Percentiles rank a stretch among this genome's conserved stretches.
These are phyloP conservation scores for Peromyscus eremicus DNA, from an alignment of 2,797 vertebrate genomes.

Conservation along the genomic window DNA sequence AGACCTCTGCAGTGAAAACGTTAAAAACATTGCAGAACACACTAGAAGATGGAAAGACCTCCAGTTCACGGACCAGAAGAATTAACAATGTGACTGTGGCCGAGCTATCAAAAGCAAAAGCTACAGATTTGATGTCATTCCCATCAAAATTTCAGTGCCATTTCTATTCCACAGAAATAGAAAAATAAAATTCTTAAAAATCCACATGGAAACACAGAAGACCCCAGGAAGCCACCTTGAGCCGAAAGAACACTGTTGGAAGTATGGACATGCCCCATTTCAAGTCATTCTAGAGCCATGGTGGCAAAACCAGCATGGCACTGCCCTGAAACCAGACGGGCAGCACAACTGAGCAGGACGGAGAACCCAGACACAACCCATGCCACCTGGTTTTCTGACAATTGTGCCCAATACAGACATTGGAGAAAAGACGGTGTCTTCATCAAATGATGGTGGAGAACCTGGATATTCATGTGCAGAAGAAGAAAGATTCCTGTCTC, in stretches of 20 bases:
- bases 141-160: not conserved
- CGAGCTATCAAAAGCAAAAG: not conserved
- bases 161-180: not conserved
- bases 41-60: not conserved
- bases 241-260: not conserved
- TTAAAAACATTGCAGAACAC: not conserved
- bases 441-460: not conserved
- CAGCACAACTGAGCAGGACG: not conserved
- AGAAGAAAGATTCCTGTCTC: not conserved
- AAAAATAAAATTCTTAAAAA: not conserved
- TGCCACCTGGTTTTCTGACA: not conserved
- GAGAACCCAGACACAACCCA: not conserved
- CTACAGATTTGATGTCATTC: not conserved
- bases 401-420: not conserved
- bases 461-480: not conserved
- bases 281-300: not conserved
- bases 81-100: not conserved
- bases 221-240: not conserved
- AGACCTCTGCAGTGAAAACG: not conserved
- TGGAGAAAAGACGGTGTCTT: not conserved
- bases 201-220: not conserved
- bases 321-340: not conserved
- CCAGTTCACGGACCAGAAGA: not conserved
- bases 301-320: not conserved
- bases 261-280: not conserved